These are phyloP conservation scores for Solea senegalensis DNA, from an alignment of 2,113 vertebrate genomes.

Conservation along the genomic window DNA sequence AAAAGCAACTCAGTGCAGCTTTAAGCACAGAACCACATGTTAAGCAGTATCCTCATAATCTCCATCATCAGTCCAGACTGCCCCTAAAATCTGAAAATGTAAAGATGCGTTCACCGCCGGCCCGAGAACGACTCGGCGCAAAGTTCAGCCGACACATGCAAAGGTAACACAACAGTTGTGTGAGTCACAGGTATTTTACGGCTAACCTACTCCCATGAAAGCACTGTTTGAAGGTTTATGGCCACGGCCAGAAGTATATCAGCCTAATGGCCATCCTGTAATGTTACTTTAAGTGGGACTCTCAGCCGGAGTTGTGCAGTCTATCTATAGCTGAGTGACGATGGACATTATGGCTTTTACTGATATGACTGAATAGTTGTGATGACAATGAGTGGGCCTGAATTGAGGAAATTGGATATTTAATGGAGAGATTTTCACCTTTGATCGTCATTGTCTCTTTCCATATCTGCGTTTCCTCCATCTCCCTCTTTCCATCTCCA, in stretches of 20 bases:
- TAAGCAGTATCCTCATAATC: conserved; percentile 18
- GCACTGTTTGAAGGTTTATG: conserved; percentile 8
- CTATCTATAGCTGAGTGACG: conserved; percentile 52
- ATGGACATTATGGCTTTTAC: conserved; percentile 51
- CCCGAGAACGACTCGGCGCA: not conserved
- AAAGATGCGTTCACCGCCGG: conserved; percentile 9
- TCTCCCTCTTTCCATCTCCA: conserved; percentile 5
- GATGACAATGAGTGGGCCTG: conserved; percentile 52
- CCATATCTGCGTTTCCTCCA: conserved; percentile 31
- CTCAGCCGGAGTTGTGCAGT: conserved; percentile 41
- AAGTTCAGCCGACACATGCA: conserved; percentile 12
- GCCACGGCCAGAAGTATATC: conserved; percentile 14
- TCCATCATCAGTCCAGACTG: conserved; percentile 9
- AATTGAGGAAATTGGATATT: conserved; percentile 65
- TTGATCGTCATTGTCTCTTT: conserved; percentile 51
- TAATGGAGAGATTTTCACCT: conserved; percentile 66
- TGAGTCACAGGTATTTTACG: conserved; percentile 19
- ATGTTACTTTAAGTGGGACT: conserved; percentile 44
- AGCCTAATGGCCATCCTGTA: conserved; percentile 15
- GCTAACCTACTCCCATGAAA: conserved; percentile 6
- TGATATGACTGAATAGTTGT: conserved; percentile 58
- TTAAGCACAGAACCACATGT: not conserved
- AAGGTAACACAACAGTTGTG: conserved; percentile 6
- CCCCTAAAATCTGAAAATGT: conserved; percentile 20
- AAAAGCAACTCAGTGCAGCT: not conserved